A percentile compares a stretch with the other conserved stretches of the same genome.
Conservation (phyloP, 2,888 invertebrate genomes). For the Drosophila imparisetae region DNA sequence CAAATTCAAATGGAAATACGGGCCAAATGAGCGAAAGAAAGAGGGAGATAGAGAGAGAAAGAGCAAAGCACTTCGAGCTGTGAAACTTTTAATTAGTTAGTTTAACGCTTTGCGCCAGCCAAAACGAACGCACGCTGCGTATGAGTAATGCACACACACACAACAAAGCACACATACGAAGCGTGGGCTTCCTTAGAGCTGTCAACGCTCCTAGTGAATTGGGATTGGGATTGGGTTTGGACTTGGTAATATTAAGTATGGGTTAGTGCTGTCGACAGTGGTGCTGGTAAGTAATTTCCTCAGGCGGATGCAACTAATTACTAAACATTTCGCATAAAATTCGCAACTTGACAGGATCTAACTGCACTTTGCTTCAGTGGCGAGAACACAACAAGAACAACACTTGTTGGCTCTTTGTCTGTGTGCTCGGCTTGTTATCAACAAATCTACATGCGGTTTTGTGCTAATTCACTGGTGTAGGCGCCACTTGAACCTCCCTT, state of each 20-base stretch:
- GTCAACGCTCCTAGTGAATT: constrained; percentile 49
- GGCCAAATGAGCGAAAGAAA: constrained; percentile 2
- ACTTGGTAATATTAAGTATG: neutral
- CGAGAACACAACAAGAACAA: constrained; percentile 42
- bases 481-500: constrained; percentile 25
- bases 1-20: constrained; percentile 10
- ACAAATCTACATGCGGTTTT: constrained; percentile 76
- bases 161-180: constrained; percentile 15
- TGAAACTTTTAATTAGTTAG: constrained; percentile 78
- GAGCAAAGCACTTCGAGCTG: constrained; percentile 31
- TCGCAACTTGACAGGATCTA: constrained; percentile 75
- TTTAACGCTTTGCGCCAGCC: constrained; percentile 70
- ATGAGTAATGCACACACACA: constrained; percentile 62
- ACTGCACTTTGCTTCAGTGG: constrained; percentile 51
- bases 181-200: constrained; percentile 54
- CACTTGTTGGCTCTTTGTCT: constrained; percentile 31
- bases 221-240: constrained; percentile 19
- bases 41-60: constrained; percentile 15
- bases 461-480: constrained; percentile 62
- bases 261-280: constrained; percentile 49
- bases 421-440: constrained; percentile 67
- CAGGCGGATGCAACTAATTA: constrained; percentile 80
- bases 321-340: constrained; percentile 79
- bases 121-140: constrained; percentile 58
- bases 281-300: constrained; percentile 73